phyloP scores from a whole-genome alignment of 2,113 vertebrate species.

The Cyprinodon tularosa region DNA sequence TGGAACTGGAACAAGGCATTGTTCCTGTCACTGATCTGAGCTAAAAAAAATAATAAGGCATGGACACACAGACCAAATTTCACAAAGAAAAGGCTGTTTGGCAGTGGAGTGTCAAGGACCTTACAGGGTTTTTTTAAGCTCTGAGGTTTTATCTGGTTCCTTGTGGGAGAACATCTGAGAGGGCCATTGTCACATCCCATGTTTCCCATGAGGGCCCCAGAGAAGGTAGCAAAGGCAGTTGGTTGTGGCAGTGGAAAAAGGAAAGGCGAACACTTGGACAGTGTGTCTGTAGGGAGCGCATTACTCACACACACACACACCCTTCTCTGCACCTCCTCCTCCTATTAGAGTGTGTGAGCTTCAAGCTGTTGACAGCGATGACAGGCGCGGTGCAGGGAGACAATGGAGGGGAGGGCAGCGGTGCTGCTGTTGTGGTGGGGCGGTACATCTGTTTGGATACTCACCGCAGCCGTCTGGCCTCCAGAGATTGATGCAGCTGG shows the following conservation, averaged over 20 bases:
- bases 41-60: conserved; percentile 1
- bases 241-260: conserved; percentile 11
- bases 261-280: conserved; percentile 37
- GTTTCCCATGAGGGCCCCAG: conserved; percentile 31
- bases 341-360: conserved; percentile 57
- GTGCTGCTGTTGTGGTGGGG: conserved; percentile 14
- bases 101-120: conserved; percentile 11
- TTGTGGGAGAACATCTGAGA: conserved; percentile 66
- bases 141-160: conserved; percentile 20
- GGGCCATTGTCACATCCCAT: conserved; percentile 32
- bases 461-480: conserved; percentile 29
- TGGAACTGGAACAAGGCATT: conserved; percentile 52
- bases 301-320: conserved; percentile 24
- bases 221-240: conserved; percentile 9
- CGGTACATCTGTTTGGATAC: conserved; percentile 58
- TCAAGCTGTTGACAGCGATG: conserved; percentile 61
- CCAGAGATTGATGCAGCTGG: conserved; percentile 23
- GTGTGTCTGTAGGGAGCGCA: conserved; percentile 52
- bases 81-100: conserved; percentile 4
- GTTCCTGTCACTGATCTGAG: conserved; percentile 18
- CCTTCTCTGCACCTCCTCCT: conserved; percentile 34
- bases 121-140: conserved; percentile 18
- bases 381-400: conserved; percentile 41
- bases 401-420: conserved; percentile 9
- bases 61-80: conserved; percentile 9